phyloP scores from a whole-genome alignment of 2,888 invertebrate species.

The Cheilosia impressa region DNA sequence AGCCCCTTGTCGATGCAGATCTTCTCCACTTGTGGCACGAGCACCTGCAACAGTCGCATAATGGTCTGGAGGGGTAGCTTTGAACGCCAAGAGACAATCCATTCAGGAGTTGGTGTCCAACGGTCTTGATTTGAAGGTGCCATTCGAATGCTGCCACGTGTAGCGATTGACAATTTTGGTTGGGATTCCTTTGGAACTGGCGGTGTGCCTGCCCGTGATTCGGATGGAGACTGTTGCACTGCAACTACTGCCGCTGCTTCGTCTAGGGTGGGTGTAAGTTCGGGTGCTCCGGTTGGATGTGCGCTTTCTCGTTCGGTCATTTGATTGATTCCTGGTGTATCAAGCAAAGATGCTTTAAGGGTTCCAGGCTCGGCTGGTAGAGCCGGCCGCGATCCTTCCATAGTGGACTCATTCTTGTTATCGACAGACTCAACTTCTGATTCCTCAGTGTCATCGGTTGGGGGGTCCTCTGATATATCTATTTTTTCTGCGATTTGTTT shows the following conservation, averaged over 20 bases:
- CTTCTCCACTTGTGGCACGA: conserved; percentile 99
- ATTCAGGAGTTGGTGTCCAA: conserved; percentile 97
- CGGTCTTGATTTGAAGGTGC: conserved; percentile 80
- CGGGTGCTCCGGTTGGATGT: conserved; percentile 86
- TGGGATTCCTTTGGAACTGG: conserved; percentile 73
- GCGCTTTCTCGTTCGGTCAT: conserved; percentile 98
- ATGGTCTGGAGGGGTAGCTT: conserved; percentile 99
- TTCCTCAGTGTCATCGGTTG: conserved; percentile 81
- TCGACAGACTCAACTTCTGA: conserved; percentile 81
- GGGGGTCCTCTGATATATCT: conserved; percentile 76
- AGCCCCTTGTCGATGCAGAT: conserved; percentile 99
- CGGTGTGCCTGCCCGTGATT: conserved; percentile 73
- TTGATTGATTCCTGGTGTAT: conserved; percentile 93
- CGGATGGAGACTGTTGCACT: conserved; percentile 73
- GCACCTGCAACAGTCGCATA: conserved; percentile 98
- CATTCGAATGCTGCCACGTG: conserved; percentile 88
- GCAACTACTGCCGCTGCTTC: conserved; percentile 34
- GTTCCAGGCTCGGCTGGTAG: conserved; percentile 96
- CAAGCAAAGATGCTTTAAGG: conserved; percentile 94
- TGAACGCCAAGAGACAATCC: conserved; percentile 97
- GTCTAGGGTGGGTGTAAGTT: conserved; percentile 48
- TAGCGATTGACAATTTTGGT: conserved; percentile 80
- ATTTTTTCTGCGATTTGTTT: conserved; percentile 80
- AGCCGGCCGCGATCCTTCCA: conserved; percentile 93
- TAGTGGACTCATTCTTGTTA: conserved; percentile 82